Percentiles rank a stretch among this genome's conserved stretches.
Conservation (phyloP, 2,888 invertebrate genomes). For the Crematogaster levior region DNA sequence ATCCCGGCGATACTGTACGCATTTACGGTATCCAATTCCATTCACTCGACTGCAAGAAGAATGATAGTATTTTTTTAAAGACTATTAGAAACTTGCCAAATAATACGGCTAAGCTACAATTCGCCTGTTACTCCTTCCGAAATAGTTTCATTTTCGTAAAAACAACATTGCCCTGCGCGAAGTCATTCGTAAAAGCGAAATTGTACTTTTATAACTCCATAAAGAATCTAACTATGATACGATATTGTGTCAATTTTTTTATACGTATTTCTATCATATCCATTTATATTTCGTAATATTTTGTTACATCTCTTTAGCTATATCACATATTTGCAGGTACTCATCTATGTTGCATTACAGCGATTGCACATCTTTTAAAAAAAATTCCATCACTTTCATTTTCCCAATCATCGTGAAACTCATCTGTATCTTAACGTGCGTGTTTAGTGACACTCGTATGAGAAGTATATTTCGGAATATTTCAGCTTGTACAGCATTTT, state of each 20-base stretch:
- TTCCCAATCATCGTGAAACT: background rate
- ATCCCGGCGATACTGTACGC: slow-evolving; percentile 82
- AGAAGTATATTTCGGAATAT: slow-evolving; percentile 31
- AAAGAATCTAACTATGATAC: background rate
- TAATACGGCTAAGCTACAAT: background rate
- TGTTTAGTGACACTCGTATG: background rate
- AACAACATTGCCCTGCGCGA: background rate
- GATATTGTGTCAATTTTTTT: background rate
- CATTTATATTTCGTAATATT: background rate
- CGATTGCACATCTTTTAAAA: background rate
- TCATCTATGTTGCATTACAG: background rate
- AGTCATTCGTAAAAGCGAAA: background rate
- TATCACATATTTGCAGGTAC: background rate
- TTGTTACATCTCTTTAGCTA: background rate
- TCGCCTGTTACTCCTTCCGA: background rate
- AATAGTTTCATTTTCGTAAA: slow-evolving; percentile 19
- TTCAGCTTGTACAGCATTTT: slow-evolving; percentile 40
- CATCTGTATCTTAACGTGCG: background rate
- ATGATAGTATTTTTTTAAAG: background rate
- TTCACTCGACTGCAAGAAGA: slow-evolving; percentile 82
- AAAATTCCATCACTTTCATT: background rate
- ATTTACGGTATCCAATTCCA: slow-evolving; percentile 84
- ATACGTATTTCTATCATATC: background rate
- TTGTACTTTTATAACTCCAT: background rate
- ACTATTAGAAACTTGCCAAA: background rate